Evolutionary conservation across 2,113 vertebrate genomes (phyloP), one percentile per base, ranked within the genome.

Genomic region (Jaculus jaculus): DNA sequence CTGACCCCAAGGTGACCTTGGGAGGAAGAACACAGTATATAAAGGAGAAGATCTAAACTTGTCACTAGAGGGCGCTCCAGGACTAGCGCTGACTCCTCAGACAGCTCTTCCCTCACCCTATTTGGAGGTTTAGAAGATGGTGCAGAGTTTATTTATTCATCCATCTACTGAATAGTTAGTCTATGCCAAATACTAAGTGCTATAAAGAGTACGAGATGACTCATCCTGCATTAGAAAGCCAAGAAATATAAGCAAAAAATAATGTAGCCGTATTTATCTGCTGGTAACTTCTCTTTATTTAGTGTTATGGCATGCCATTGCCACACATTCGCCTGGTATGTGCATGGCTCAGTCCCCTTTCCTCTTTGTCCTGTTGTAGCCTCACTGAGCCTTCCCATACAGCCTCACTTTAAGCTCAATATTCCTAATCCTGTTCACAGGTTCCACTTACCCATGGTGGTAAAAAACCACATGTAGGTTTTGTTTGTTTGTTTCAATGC

Each of bases 11-110:
- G 34, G 39, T 74, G 20, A 3, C 61, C 65, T 2, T 34, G 47
- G 21, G 1, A 51, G 65, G 34, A 81, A 30, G 2, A 39, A 58
- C 3, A 17, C 68, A 10, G 30, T 1, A 7, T 26, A 18, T 5
- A 7, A 79, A 75, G 39, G 37, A 74, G 20, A 17, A 17, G n/a
- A 17, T 17, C 65, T 42, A 47, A 78, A 12, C 42, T 51, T 7
- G 65, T 9, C 97, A 92, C 92, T 87, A 97, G 97, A 95, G 96
- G 96, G 97, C 83, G 21, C 94, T 94, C 96, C 82, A 96, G 72
- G 96, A 96, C 83, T 78, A 93, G 54, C 0, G 5, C 78, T 94
- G 89, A 68, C 4, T 47, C 54, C 3, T 2, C 54, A 1, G 28
- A 20, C 71, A 0, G 1, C 23, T 30, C 28, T 7, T 7, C 54